Evolutionary conservation across 2,797 vertebrate genomes (phyloP).

Genomic region (Gastrophryne carolinensis): DNA sequence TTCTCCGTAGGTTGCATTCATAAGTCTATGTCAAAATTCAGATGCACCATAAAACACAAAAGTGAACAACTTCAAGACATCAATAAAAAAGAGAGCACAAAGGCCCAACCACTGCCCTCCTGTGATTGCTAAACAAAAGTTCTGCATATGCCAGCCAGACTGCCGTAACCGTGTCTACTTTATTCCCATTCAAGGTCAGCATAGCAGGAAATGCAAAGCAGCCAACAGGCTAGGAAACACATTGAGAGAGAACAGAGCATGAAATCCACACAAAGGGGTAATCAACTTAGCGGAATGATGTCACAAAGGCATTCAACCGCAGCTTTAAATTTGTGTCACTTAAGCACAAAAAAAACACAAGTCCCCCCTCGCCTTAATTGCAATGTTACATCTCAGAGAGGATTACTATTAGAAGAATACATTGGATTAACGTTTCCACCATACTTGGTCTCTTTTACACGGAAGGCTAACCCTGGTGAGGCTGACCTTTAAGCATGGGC

Average conservation of each 20-base stretch:
- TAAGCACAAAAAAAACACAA: slow-evolving; percentile 57
- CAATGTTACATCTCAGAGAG: not conserved
- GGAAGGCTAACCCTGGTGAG: too few species aligned
- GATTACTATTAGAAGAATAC: not conserved
- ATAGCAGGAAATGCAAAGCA: slow-evolving; percentile 69
- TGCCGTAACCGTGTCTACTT: slow-evolving; percentile 62
- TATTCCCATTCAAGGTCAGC: slow-evolving; percentile 67
- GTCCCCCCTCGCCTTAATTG: not conserved
- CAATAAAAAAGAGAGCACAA: slow-evolving; percentile 22
- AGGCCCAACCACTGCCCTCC: slow-evolving; percentile 55
- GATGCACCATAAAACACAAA: not conserved
- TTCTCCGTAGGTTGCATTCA: too few species aligned
- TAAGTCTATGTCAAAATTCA: too few species aligned
- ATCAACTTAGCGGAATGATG: slow-evolving; percentile 59
- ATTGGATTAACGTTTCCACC: not conserved
- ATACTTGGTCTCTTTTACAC: too few species aligned
- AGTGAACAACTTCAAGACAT: not conserved
- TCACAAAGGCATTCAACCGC: slow-evolving; percentile 61
- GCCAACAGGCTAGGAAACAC: slow-evolving; percentile 63
- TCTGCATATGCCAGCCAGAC: slow-evolving; percentile 63
- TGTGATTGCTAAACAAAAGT: slow-evolving; percentile 62
- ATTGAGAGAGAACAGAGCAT: slow-evolving; percentile 66
- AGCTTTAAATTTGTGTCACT: slow-evolving; percentile 60
- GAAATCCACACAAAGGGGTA: slow-evolving; percentile 65
- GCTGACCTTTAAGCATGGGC: too few species aligned